Evolutionary conservation across 2,888 invertebrate genomes (phyloP).

Genomic region (Toxonevra muliebris): DNA sequence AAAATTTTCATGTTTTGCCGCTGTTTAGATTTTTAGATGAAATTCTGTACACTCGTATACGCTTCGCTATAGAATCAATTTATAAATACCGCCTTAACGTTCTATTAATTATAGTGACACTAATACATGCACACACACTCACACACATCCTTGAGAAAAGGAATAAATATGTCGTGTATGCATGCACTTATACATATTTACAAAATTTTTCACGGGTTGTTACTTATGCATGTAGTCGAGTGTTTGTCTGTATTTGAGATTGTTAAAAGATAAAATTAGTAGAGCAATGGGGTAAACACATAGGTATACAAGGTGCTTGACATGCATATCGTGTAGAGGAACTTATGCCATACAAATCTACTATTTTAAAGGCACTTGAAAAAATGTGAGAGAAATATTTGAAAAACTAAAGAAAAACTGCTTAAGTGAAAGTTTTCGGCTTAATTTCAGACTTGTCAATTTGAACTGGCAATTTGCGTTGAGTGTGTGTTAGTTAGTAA

Average conservation of each 20-base stretch:
- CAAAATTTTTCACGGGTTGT: background rate
- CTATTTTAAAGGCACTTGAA: too few relatives aligned
- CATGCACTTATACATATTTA: background rate
- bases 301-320: background rate
- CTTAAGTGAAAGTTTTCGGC: too few relatives aligned
- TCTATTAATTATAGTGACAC: conserved; percentile 31
- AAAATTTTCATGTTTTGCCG: too few relatives aligned
- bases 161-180: background rate
- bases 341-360: too few relatives aligned
- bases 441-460: background rate
- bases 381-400: too few relatives aligned
- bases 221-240: background rate
- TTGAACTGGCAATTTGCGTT: background rate
- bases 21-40: background rate
- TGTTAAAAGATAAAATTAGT: conserved; percentile 10
- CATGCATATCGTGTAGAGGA: too few relatives aligned
- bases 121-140: conserved; percentile 17
- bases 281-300: background rate
- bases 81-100: conserved; percentile 30
- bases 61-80: conserved; percentile 28
- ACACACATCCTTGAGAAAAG: background rate
- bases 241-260: background rate
- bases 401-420: too few relatives aligned
- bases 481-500: background rate
- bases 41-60: background rate